phyloP scores from a whole-genome alignment of 2,888 invertebrate genomes.

The Chromoteleia sp. region DNA sequence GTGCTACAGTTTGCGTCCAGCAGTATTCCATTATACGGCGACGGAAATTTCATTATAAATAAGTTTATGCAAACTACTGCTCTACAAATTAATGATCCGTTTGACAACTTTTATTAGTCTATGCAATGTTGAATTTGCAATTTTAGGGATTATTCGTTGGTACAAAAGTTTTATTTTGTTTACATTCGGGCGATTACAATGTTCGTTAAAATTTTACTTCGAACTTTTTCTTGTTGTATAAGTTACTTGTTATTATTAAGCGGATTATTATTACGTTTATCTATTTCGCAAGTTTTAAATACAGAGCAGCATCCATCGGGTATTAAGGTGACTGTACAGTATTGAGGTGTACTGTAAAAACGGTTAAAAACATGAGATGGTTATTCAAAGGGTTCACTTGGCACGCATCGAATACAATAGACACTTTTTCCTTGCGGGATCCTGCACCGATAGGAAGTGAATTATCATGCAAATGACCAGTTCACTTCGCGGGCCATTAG shows the following conservation, averaged over 20 bases:
- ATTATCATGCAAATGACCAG: constrained; percentile 80
- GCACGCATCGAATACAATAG: constrained; percentile 57
- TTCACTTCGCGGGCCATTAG: constrained; percentile 78
- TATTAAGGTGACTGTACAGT: too few species aligned
- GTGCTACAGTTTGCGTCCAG: constrained; percentile 8
- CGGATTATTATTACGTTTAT: too few species aligned
- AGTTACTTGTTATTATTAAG: too few species aligned
- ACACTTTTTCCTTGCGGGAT: constrained; percentile 74
- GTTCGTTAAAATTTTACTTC: too few species aligned
- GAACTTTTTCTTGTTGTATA: too few species aligned
- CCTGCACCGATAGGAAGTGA: constrained; percentile 73
- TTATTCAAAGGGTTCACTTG: constrained; percentile 53
- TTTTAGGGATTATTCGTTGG: too few species aligned
- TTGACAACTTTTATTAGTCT: not conserved
- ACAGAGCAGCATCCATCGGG: too few species aligned
- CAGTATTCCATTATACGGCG: constrained; percentile 7
- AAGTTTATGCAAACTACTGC: not conserved
- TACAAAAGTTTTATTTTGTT: too few species aligned
- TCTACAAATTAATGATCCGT: not conserved
- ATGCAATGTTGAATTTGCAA: too few species aligned
- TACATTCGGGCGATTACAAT: too few species aligned
- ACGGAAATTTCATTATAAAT: constrained; percentile 16
- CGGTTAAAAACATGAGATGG: constrained; percentile 40
- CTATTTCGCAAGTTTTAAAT: too few species aligned
- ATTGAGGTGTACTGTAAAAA: constrained; percentile 34